Evolutionary conservation across 2,113 vertebrate genomes (phyloP).

Genomic region (Calidris pugnax): DNA sequence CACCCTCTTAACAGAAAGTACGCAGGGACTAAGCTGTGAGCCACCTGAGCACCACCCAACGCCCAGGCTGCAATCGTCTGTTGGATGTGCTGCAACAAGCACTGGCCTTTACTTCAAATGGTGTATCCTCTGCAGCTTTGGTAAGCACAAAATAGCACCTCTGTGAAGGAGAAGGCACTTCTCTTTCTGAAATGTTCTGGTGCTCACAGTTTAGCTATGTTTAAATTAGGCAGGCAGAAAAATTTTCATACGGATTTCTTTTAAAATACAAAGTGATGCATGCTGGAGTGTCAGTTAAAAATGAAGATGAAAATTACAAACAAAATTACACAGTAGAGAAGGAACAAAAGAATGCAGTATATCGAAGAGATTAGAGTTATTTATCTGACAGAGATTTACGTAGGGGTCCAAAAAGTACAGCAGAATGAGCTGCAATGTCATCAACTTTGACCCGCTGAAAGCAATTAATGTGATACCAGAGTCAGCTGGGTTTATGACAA

Average conservation of each 20-base stretch:
- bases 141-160: neutral
- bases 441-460: slow-evolving; percentile 12
- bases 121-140: neutral
- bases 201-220: neutral
- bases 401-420: neutral
- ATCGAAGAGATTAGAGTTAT: neutral
- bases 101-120: neutral
- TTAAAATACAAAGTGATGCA: neutral
- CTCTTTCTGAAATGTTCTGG: neutral
- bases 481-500: slow-evolving; percentile 5
- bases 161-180: neutral
- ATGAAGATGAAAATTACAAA: neutral
- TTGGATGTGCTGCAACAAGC: neutral
- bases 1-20: neutral
- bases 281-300: neutral
- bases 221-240: neutral
- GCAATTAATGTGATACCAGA: slow-evolving; percentile 7
- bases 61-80: neutral
- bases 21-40: neutral
- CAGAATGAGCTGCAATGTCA: neutral
- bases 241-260: neutral
- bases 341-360: neutral
- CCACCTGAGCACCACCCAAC: neutral
- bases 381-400: neutral
- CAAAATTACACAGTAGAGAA: neutral